Evolutionary conservation across 2,113 vertebrate species (phyloP).

Genomic region (Myanophis thanlyinensis): DNA sequence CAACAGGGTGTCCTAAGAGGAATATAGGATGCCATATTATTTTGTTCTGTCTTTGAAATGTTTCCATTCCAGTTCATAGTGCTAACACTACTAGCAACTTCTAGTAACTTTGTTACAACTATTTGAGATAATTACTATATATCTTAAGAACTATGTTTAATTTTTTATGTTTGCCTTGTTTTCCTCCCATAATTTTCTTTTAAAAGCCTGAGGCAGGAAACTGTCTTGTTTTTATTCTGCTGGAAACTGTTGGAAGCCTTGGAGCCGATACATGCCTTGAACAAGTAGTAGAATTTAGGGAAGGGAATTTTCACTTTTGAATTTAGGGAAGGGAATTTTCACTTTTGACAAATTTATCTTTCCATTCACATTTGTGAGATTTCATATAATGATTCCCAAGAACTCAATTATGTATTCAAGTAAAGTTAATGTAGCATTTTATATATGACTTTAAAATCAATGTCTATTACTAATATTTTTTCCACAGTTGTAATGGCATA

Average conservation of each 20-base stretch:
- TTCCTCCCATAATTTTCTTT: neutral
- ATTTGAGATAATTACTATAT: neutral
- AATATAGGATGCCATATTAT: neutral
- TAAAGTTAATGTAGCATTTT: conserved; percentile 18
- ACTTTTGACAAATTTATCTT: neutral
- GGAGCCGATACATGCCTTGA: neutral
- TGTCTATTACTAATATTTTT: neutral
- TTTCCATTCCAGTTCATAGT: neutral
- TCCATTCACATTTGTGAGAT: neutral
- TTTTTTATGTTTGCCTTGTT: neutral
- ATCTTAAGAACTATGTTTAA: neutral
- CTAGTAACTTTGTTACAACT: neutral
- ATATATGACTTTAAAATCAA: conserved; percentile 12
- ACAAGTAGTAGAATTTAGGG: neutral
- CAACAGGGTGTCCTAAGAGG: neutral
- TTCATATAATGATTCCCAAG: neutral
- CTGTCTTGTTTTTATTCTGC: neutral
- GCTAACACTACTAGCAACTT: neutral
- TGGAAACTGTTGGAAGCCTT: neutral
- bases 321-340: neutral
- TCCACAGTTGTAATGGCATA: conserved; percentile 60
- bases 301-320: neutral
- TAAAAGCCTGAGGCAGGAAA: neutral
- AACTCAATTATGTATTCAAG: conserved; percentile 4
- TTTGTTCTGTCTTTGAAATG: neutral